Base-by-base conservation (phyloP, 1,140 invertebrate genomes). In the Apis cerana region DNA sequence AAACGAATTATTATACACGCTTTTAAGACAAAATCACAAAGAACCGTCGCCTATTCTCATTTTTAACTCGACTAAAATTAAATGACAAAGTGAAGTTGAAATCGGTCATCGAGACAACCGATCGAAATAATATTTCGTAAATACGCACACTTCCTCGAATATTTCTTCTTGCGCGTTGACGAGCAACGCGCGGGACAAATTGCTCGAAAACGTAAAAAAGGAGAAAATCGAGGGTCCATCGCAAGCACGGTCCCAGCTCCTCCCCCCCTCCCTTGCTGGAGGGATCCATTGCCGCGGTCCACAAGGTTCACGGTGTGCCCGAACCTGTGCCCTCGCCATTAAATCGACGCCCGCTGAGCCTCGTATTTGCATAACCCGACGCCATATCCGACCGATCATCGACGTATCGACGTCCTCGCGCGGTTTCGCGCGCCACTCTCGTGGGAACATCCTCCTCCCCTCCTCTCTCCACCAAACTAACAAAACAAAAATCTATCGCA, bases 261-360 rank as follows among this genome's bases (percentile, higher is more conserved):
- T 23, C 19, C 19, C 56, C 71, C 79, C 76, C 75, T 75, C 79
- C 77, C 62, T 79, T n/a, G n/a, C 76, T 58, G 62, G 71, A 64
- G n/a, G 84, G 84, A 84, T 75, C 70, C n/a, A n/a, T n/a, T n/a
- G n/a, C n/a, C 82, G 70, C 84, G 83, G 52, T 23, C 84, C 84
- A 68, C 65, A 71, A 59, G 27, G 62, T 65, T 65, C 8, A 17
- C 62, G 33, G 1, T 82, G 27, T 27, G 61, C 48, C 82, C 85
- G 74, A 78, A 75, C 75, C 75, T 70, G 85, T 76, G 75, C 82
- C 69, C 74, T 88, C 85, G 84, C 91, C 91, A 91, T 92, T 93
- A 93, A 92, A 92, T 87, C 89, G 90, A 92, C 91, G 89, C 92
- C 92, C 90, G 91, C 92, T 93, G 93, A 77, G 92, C 90, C 85